Evolutionary conservation across 2,888 invertebrate species (phyloP).

Genomic region (Abrostola triplasia): DNA sequence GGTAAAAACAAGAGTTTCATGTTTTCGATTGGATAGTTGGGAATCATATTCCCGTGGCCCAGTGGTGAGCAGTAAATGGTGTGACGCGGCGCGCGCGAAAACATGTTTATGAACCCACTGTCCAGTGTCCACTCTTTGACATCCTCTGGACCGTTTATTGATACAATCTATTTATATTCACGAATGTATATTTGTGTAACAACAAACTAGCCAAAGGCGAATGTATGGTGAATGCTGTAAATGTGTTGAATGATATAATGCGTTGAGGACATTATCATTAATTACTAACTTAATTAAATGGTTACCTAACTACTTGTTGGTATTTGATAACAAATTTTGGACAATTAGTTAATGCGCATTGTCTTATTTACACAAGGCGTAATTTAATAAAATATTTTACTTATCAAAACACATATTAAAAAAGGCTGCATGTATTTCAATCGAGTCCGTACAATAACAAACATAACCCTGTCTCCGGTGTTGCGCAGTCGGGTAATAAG

Average conservation of each 20-base stretch:
- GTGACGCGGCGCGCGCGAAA: constrained; percentile 45
- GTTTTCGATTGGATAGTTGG: constrained; percentile 49
- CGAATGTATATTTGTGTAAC: constrained; percentile 46
- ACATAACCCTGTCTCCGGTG: too few relatives aligned
- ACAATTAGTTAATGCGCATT: too few relatives aligned
- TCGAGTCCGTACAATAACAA: too few relatives aligned
- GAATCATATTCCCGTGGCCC: constrained; percentile 50
- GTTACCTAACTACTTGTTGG: too few relatives aligned
- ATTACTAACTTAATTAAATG: too few relatives aligned
- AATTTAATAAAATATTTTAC: too few relatives aligned
- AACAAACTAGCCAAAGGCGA: constrained; percentile 28
- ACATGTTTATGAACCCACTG: constrained; percentile 59
- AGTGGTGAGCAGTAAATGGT: constrained; percentile 26
- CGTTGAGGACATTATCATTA: background rate
- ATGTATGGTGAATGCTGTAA: constrained; percentile 17
- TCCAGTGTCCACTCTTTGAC: constrained; percentile 55
- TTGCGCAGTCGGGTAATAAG: too few relatives aligned
- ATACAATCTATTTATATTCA: constrained; percentile 58
- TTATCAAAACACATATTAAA: too few relatives aligned
- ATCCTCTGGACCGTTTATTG: constrained; percentile 57
- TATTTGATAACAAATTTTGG: too few relatives aligned
- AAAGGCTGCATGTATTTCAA: too few relatives aligned
- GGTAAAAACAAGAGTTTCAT: constrained; percentile 46
- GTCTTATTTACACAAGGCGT: too few relatives aligned
- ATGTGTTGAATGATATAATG: constrained; percentile 1